Evolutionary conservation across 2,797 vertebrate genomes (phyloP).

Genomic region (Microcaecilia unicolor): DNA sequence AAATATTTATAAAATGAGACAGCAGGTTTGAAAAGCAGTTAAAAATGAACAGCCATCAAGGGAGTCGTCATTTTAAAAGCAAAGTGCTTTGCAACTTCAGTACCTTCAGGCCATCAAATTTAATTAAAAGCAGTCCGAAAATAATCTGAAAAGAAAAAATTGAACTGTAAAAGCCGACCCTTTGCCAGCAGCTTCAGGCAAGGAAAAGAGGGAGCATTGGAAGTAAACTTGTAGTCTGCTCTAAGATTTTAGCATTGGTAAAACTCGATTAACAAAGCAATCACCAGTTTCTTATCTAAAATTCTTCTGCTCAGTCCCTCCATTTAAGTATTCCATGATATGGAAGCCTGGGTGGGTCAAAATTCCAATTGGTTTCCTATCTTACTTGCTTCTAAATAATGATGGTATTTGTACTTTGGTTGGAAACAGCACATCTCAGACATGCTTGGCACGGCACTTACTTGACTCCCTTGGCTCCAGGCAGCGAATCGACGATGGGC

Average conservation of each 20-base stretch:
- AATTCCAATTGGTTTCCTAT: slow-evolving; percentile 34
- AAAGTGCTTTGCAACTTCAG: slow-evolving; percentile 54
- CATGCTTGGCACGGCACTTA: too few relatives aligned
- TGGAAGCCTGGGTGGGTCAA: slow-evolving; percentile 31
- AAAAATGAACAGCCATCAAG: slow-evolving; percentile 62
- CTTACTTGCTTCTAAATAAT: slow-evolving; percentile 33
- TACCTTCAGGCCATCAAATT: slow-evolving; percentile 59
- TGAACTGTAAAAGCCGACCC: slow-evolving; percentile 46
- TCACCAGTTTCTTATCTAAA: slow-evolving; percentile 38
- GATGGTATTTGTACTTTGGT: too few relatives aligned
- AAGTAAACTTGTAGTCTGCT: slow-evolving; percentile 45
- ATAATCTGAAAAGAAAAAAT: slow-evolving; percentile 64
- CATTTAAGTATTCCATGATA: slow-evolving; percentile 23
- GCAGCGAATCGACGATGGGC: too few relatives aligned
- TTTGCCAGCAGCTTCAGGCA: slow-evolving; percentile 47
- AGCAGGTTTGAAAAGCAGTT: slow-evolving; percentile 57
- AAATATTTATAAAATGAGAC: slow-evolving; percentile 66
- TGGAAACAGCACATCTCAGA: slow-evolving; percentile 12
- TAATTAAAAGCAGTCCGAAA: slow-evolving; percentile 71
- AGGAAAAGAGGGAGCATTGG: slow-evolving; percentile 37
- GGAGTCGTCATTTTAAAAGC: slow-evolving; percentile 54
- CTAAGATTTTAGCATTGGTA: slow-evolving; percentile 54
- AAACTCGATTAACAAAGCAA: slow-evolving; percentile 55
- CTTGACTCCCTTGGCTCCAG: too few relatives aligned
- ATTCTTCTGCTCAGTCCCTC: slow-evolving; percentile 19